phyloP scores from a whole-genome alignment of 2,888 invertebrate species.

The Aethes cnicana region DNA sequence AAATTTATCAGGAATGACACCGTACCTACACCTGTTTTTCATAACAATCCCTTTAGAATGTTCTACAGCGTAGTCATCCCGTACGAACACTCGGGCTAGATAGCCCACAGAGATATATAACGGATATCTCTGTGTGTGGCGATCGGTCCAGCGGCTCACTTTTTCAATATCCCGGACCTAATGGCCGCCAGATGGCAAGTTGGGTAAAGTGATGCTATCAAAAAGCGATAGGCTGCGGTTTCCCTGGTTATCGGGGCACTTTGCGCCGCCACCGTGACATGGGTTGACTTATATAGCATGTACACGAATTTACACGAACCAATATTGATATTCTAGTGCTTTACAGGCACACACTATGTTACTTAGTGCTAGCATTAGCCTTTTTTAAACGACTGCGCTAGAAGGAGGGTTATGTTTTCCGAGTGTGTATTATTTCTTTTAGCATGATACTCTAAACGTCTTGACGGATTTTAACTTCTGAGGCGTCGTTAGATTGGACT shows the following conservation, averaged over 20 bases:
- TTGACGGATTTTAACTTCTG: no score
- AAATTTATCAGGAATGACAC: no score
- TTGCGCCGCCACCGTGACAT: slow-evolving; percentile 68
- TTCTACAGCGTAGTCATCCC: not conserved
- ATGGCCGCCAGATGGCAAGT: slow-evolving; percentile 81
- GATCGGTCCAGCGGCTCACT: slow-evolving; percentile 59
- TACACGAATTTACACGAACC: slow-evolving; percentile 55
- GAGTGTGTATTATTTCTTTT: no score
- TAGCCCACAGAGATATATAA: slow-evolving; percentile 3
- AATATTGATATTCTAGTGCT: slow-evolving; percentile 16
- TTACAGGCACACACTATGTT: not conserved
- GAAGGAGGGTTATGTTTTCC: no score
- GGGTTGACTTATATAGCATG: slow-evolving; percentile 65
- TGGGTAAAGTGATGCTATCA: slow-evolving; percentile 82
- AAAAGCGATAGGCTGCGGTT: slow-evolving; percentile 80
- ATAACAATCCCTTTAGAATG: no score
- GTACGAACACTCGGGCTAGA: not conserved
- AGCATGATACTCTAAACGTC: no score
- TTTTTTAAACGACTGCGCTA: not conserved
- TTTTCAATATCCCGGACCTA: slow-evolving; percentile 80
- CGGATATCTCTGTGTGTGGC: slow-evolving; percentile 33
- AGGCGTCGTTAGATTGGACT: no score
- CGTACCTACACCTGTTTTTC: not conserved
- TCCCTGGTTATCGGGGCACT: slow-evolving; percentile 78
- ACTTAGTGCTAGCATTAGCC: not conserved